Conservation (phyloP, 2,888 invertebrate species). For the Dexiosoma caninum region DNA sequence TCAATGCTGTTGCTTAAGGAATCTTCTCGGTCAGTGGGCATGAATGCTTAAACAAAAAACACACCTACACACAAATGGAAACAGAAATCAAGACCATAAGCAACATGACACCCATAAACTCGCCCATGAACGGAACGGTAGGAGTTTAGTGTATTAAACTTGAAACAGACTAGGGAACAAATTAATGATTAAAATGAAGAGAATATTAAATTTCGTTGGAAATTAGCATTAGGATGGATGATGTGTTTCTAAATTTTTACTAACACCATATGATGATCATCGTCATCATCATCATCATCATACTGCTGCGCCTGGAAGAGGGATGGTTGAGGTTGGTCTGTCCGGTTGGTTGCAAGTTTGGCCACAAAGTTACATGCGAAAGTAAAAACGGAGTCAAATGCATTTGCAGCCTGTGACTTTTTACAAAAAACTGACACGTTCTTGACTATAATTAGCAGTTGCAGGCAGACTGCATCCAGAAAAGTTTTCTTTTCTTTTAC, state of each 20-base stretch:
- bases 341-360: constrained; percentile 27
- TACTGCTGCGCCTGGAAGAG: constrained; percentile 21
- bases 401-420: constrained; percentile 43
- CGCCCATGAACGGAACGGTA: constrained; percentile 11
- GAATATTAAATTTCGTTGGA: constrained; percentile 40
- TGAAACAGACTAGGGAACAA: neutral
- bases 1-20: constrained; percentile 39
- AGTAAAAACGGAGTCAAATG: constrained; percentile 34
- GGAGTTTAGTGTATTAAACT: neutral
- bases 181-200: constrained; percentile 1
- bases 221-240: constrained; percentile 24
- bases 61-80: too few species aligned
- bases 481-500: constrained; percentile 31
- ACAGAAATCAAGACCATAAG: neutral
- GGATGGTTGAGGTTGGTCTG: constrained; percentile 11
- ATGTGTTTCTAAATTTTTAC: constrained; percentile 8
- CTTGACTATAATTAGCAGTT: constrained; percentile 60
- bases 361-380: constrained; percentile 40
- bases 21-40: constrained; percentile 30
- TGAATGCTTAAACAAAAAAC: neutral
- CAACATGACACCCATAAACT: neutral
- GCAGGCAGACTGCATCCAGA: constrained; percentile 45
- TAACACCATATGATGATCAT: neutral
- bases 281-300: neutral
- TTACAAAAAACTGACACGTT: constrained; percentile 44